Evolutionary conservation across 2,113 vertebrate genomes (phyloP).

Genomic region (Scortum barcoo): DNA sequence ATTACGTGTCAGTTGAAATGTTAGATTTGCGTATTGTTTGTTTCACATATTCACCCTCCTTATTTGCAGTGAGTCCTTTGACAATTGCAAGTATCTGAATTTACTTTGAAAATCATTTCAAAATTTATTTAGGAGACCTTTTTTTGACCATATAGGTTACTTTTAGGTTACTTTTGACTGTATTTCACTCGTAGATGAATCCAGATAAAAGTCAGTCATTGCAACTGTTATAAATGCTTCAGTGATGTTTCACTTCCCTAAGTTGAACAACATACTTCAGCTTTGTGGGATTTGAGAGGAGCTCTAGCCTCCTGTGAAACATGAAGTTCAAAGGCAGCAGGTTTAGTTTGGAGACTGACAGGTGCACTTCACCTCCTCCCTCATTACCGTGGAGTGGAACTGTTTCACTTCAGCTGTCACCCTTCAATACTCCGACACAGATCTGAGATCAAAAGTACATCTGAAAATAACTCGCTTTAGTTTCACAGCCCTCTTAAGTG

Average conservation of each 20-base stretch:
- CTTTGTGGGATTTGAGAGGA: neutral
- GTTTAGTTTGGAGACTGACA: slow-evolving; percentile 3
- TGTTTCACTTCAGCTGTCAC: slow-evolving; percentile 49
- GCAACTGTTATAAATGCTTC: neutral
- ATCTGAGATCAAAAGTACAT: neutral
- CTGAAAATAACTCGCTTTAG: neutral
- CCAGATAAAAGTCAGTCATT: neutral
- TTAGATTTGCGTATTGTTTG: neutral
- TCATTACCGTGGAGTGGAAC: slow-evolving; percentile 22
- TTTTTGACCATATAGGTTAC: neutral
- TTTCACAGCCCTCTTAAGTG: slow-evolving; percentile 21
- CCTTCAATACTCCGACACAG: slow-evolving; percentile 5
- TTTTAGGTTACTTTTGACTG: neutral
- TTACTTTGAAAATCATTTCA: neutral
- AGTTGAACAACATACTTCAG: neutral
- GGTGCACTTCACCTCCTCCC: slow-evolving; percentile 33
- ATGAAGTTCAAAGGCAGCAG: neutral
- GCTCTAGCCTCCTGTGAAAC: neutral
- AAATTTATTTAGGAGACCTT: neutral
- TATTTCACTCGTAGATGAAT: neutral
- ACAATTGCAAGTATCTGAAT: too few species aligned
- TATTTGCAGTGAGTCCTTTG: neutral
- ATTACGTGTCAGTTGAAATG: neutral
- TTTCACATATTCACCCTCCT: neutral
- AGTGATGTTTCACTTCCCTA: neutral